Evolutionary conservation across 2,113 vertebrate genomes (phyloP).

Genomic region (Macroglossus sobrinus): DNA sequence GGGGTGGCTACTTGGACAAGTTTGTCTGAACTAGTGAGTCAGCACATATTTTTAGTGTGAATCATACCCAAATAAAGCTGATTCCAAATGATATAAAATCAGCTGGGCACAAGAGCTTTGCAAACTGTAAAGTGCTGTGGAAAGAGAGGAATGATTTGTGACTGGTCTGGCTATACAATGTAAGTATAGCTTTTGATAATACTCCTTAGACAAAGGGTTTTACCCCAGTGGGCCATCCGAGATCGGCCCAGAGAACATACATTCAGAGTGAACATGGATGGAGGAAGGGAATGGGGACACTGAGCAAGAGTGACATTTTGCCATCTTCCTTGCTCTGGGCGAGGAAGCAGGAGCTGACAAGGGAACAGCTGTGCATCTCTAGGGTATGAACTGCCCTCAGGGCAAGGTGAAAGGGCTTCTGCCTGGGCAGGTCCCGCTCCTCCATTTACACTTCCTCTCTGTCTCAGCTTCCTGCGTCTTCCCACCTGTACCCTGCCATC

Average conservation of each 20-base stretch:
- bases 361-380: neutral
- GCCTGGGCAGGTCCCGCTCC: neutral
- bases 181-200: neutral
- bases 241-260: neutral
- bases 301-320: neutral
- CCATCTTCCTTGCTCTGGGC: neutral
- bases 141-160: neutral
- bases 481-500: neutral
- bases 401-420: neutral
- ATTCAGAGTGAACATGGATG: neutral
- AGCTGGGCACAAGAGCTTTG: neutral
- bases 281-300: neutral
- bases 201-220: neutral
- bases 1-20: no score
- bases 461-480: neutral
- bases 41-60: neutral
- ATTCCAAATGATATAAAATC: neutral
- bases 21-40: neutral
- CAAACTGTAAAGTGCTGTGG: neutral
- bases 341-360: no score
- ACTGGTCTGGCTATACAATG: neutral
- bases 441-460: neutral
- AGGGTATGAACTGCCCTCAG: neutral
- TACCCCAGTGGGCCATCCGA: neutral
- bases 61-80: neutral